Base-by-base conservation (phyloP, 2,888 invertebrate species). In the Thecophora atra region DNA sequence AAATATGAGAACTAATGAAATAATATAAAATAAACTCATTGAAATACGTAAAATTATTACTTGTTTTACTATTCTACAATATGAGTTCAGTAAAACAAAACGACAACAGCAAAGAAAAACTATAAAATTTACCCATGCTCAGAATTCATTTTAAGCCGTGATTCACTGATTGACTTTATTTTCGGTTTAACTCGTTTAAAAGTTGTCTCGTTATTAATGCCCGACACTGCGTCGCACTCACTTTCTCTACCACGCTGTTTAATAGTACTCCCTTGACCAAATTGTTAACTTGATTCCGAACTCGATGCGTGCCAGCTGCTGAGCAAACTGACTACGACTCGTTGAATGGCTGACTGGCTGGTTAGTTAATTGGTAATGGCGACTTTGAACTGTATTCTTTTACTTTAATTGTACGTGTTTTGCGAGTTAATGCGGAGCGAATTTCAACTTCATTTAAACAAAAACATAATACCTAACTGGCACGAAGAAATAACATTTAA, bases 141-240 rank as follows among this genome's bases (percentile, higher is more conserved):
- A 74, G 86, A 85, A 82, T 86, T 87, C 86, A 87, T 87, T 81
- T 80, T 83, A 80, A 80, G 77, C 78, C 76, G 77, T 79, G 79
- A 76, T 78, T 78, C 79, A 70, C 70, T 37, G 51, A 52, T 30
- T 63, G 28, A 51, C 3, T 15, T 69, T 56, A 37, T 69, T 68
- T 68, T 63, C n/a, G 4, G 60, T 19, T 58, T 62, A 69, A 62
- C 69, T 69, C 60, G 69, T 60, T 69, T 58, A 47, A 62, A 19
- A 44, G 54, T 19, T n/a, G 67, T 67, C 52, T 67, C 52, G 58
- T 26, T 58, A 54, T 42, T 68, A 56, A n/a, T 42, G 67, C 42
- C 15, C n/a, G 11, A 56, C 28, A 24, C 67, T 26, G n/a, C 65
- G 42, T 42, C 58, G n/a, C n/a, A n/a, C n/a, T n/a, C n/a, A n/a